Conservation (phyloP, 2,113 vertebrate genomes). For the Syrmaticus mikado region DNA sequence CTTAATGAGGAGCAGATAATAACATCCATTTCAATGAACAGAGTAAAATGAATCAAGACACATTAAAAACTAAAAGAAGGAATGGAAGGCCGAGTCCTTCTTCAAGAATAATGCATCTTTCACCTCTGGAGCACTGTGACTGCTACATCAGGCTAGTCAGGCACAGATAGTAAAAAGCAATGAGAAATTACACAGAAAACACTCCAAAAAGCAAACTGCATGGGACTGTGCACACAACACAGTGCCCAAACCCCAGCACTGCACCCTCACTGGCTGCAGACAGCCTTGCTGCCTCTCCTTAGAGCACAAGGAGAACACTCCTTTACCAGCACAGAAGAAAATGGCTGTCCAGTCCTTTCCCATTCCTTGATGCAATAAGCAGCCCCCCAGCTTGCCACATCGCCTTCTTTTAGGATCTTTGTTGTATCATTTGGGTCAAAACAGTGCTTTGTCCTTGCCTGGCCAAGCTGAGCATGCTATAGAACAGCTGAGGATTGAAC, state of each 20-base stretch:
- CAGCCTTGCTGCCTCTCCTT: too few relatives aligned
- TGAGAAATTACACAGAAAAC: neutral
- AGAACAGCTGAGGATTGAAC: neutral
- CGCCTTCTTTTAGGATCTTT: neutral
- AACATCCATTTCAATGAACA: neutral
- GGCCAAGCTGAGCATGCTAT: rapidly evolving
- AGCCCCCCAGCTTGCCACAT: rapidly evolving
- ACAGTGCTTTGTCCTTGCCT: rapidly evolving
- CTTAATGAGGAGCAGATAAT: neutral
- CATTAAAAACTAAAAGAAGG: neutral
- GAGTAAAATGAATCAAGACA: neutral
- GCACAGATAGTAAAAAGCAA: neutral
- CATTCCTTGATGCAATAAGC: neutral
- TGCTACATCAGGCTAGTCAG: rapidly evolving
- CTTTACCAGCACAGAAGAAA: neutral
- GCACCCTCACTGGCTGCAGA: neutral
- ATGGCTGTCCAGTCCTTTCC: neutral
- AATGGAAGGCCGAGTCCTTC: neutral
- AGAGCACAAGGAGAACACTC: neutral
- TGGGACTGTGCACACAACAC: neutral
- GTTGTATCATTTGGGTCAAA: neutral
- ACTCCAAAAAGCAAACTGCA: rapidly evolving
- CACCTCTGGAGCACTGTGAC: neutral
- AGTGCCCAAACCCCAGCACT: rapidly evolving
- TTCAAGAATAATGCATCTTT: neutral